These are phyloP conservation scores for Diorhabda elongata DNA, from an alignment of 1,140 invertebrate species.

Conservation along the genomic window DNA sequence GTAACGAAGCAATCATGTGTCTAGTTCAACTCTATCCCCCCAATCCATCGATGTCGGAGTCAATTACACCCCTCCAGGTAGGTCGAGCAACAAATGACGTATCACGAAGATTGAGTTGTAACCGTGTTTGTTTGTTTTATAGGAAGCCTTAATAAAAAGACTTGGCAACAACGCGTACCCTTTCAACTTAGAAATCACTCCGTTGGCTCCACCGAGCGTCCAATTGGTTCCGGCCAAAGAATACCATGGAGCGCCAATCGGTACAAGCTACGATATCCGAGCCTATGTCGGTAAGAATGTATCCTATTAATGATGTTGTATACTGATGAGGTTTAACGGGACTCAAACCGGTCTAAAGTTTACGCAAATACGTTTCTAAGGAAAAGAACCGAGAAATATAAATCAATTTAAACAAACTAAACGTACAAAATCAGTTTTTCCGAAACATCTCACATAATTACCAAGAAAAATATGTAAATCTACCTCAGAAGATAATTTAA, in stretches of 20 bases:
- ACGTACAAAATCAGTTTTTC: too few species aligned
- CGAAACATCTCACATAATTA: too few species aligned
- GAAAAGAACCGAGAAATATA: too few species aligned
- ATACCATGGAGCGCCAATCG: slow-evolving; percentile 85
- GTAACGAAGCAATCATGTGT: slow-evolving; percentile 85
- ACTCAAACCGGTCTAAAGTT: too few species aligned
- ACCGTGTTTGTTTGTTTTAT: slow-evolving; percentile 34
- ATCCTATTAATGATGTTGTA: neutral
- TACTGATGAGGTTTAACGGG: neutral
- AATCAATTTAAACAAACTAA: too few species aligned
- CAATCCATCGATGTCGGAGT: slow-evolving; percentile 44
- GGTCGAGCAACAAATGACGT: neutral
- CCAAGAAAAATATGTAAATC: too few species aligned
- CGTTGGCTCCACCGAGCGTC: slow-evolving; percentile 80
- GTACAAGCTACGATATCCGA: slow-evolving; percentile 79
- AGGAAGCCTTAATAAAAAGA: slow-evolving; percentile 78
- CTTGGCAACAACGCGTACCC: slow-evolving; percentile 74
- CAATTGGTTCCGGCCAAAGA: slow-evolving; percentile 85
- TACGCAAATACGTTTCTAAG: too few species aligned
- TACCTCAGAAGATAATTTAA: too few species aligned
- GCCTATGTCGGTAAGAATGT: slow-evolving; percentile 66
- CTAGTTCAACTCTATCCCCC: slow-evolving; percentile 78
- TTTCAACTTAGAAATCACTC: slow-evolving; percentile 74
- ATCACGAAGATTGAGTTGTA: neutral
- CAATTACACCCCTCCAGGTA: slow-evolving; percentile 71